A percentile compares a stretch with the other conserved stretches of the same genome.
phyloP scores from a whole-genome alignment of 1,140 invertebrate genomes.

The Scaptomyza pallida region DNA sequence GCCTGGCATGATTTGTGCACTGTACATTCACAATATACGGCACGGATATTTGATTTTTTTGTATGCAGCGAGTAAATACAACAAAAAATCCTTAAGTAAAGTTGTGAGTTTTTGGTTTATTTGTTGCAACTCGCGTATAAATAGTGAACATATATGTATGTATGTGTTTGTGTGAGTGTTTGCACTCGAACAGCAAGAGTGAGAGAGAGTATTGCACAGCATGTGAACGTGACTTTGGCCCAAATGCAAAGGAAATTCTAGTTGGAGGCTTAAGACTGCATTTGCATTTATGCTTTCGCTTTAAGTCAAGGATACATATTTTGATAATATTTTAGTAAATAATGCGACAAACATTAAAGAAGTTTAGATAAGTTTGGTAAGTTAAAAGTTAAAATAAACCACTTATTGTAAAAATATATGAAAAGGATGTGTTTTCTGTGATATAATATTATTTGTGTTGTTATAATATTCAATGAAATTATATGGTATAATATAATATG shows the following conservation, averaged over 20 bases:
- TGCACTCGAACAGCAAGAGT: too few species aligned
- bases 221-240: conserved; percentile 33
- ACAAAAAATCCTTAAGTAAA: conserved; percentile 1
- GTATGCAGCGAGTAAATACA: conserved; percentile 8
- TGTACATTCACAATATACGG: conserved; percentile 2
- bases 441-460: too few species aligned
- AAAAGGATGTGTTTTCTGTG: too few species aligned
- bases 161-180: not conserved
- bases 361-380: too few species aligned
- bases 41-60: conserved; percentile 33
- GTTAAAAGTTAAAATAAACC: too few species aligned
- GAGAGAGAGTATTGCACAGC: conserved; percentile 9
- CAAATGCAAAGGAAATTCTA: conserved; percentile 11
- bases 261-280: conserved; percentile 7
- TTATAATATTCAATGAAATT: too few species aligned
- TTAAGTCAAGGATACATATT: not conserved
- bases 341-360: not conserved
- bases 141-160: not conserved
- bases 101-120: conserved; percentile 19
- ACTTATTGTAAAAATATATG: too few species aligned
- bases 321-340: not conserved
- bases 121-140: conserved; percentile 22
- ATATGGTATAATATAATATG: too few species aligned
- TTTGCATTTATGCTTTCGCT: not conserved
- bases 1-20: conserved; percentile 36